Evolutionary conservation across 1,140 invertebrate species (phyloP).

Genomic region (Lycorma delicatula): DNA sequence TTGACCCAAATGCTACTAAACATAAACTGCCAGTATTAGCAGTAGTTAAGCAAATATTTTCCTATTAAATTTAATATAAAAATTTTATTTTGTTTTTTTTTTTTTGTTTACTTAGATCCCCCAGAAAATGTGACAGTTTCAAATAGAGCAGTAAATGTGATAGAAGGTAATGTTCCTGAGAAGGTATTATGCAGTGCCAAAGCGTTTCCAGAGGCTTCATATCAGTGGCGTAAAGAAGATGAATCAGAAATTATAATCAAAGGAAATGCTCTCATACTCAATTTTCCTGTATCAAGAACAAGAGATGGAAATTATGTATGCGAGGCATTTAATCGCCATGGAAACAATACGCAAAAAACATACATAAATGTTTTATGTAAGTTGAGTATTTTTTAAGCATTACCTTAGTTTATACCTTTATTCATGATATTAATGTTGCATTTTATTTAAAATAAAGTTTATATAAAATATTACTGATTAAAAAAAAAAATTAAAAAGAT

Average conservation of each 20-base stretch:
- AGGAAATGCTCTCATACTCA: constrained; percentile 46
- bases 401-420: no score
- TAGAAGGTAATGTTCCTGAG: constrained; percentile 64
- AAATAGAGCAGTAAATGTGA: constrained; percentile 58
- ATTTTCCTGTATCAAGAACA: constrained; percentile 47
- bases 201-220: constrained; percentile 59
- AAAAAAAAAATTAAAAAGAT: no score
- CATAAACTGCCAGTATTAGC: no score
- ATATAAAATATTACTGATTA: no score
- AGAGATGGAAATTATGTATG: constrained; percentile 65
- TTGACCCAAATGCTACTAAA: no score
- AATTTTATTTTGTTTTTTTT: not conserved
- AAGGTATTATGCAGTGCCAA: constrained; percentile 67
- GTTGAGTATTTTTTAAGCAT: no score
- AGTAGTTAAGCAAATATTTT: no score
- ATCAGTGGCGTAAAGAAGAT: constrained; percentile 53
- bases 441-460: no score
- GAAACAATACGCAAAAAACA: constrained; percentile 51
- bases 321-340: constrained; percentile 67
- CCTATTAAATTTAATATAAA: not conserved
- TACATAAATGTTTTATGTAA: constrained; percentile 73
- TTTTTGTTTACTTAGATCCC: constrained; percentile 54
- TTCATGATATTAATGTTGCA: no score
- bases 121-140: constrained; percentile 75
- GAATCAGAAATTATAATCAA: constrained; percentile 41